A percentile compares a stretch with the other conserved stretches of the same genome.
phyloP scores from a whole-genome alignment of 2,113 vertebrate genomes.

The Onychorhynchus coronatus region DNA sequence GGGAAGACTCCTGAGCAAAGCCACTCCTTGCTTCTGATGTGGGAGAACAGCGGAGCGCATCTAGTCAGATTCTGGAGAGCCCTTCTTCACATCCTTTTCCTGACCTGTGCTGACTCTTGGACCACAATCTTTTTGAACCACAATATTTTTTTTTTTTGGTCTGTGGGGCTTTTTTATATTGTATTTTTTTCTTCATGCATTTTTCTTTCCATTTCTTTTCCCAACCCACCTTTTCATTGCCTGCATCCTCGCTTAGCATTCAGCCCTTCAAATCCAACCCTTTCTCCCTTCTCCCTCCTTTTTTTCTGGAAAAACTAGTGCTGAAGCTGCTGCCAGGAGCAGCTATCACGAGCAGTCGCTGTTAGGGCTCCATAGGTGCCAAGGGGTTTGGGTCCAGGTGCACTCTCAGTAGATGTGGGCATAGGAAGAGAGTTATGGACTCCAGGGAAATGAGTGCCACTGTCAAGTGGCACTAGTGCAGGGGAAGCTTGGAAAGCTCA shows the following conservation, averaged over 20 bases:
- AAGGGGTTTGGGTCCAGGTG: neutral
- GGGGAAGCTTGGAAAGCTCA: neutral
- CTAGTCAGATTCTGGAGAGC: accelerated
- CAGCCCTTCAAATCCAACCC: neutral
- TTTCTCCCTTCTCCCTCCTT: neutral
- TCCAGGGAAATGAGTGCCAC: neutral
- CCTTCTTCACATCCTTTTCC: neutral
- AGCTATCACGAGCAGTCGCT: neutral
- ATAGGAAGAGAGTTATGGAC: neutral
- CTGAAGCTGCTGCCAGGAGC: neutral
- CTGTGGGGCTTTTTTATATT: neutral
- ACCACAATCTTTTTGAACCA: neutral
- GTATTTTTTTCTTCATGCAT: neutral
- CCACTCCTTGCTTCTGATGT: neutral
- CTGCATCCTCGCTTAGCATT: neutral
- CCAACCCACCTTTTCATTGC: neutral
- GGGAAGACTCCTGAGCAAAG: neutral
- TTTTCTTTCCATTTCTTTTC: neutral
- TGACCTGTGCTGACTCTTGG: neutral
- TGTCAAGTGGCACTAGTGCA: neutral
- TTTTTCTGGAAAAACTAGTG: neutral
- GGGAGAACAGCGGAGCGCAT: neutral
- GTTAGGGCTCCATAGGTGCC: neutral
- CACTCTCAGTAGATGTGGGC: neutral
- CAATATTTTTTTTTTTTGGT: too few relatives aligned